Conservation (phyloP, 2,113 vertebrate species). For the Sardina pilchardus region DNA sequence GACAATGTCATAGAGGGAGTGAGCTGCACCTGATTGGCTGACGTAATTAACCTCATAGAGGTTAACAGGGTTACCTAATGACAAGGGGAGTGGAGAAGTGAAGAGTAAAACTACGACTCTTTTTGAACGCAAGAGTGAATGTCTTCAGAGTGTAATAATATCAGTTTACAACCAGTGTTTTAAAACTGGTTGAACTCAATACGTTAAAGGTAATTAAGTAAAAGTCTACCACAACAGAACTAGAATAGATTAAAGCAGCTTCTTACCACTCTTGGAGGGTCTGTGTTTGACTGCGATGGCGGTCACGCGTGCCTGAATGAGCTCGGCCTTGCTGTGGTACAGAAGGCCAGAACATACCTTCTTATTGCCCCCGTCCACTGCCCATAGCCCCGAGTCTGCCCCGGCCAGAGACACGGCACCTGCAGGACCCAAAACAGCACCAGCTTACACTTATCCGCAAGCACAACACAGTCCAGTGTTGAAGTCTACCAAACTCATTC, state of each 20-base stretch:
- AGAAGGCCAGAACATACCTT: constrained; percentile 83
- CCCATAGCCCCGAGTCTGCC: constrained; percentile 81
- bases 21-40: constrained; percentile 66
- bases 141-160: too few relatives aligned
- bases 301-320: constrained; percentile 79
- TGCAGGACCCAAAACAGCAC: constrained; percentile 47
- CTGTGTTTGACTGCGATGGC: constrained; percentile 77
- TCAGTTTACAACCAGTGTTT: too few relatives aligned
- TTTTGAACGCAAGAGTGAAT: background rate
- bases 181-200: too few relatives aligned
- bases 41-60: constrained; percentile 82
- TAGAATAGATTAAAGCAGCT: background rate
- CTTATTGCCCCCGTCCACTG: constrained; percentile 90
- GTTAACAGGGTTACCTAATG: constrained; percentile 67
- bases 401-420: constrained; percentile 80
- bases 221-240: too few relatives aligned
- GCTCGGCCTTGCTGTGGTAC: constrained; percentile 80
- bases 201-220: too few relatives aligned
- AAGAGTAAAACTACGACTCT: background rate
- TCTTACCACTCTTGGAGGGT: constrained; percentile 69
- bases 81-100: background rate
- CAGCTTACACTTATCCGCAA: background rate
- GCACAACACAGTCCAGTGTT: background rate
- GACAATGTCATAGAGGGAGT: constrained; percentile 83
- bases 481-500: background rate